A percentile compares a stretch with the other conserved stretches of the same genome.
phyloP scores from a whole-genome alignment of 2,797 vertebrate genomes.

The Anguilla obscura region DNA sequence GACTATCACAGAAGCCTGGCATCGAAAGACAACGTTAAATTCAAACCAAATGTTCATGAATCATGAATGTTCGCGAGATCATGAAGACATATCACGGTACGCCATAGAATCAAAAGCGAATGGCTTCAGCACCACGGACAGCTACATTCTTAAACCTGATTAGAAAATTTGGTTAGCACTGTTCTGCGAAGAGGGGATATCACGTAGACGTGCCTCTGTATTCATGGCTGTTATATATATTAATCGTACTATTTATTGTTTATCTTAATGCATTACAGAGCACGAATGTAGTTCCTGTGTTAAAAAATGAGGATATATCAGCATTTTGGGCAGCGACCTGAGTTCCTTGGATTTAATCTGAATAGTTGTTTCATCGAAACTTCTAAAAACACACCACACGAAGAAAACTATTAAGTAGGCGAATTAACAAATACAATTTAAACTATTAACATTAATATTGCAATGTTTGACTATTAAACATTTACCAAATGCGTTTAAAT shows the following conservation, averaged over 20 bases:
- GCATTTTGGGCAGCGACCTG: not conserved
- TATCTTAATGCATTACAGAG: not conserved
- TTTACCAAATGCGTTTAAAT: not conserved
- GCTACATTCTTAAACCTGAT: constrained; percentile 50
- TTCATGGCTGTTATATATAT: not conserved
- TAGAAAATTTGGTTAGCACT: not conserved
- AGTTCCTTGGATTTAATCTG: not conserved
- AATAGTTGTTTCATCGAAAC: not conserved
- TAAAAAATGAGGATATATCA: not conserved
- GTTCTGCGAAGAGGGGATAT: not conserved
- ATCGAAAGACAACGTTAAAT: constrained; percentile 27
- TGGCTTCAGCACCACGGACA: constrained; percentile 82
- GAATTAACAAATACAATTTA: not conserved
- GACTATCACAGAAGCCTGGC: constrained; percentile 22
- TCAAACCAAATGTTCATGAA: constrained; percentile 25
- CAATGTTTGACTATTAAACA: not conserved
- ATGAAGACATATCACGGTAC: constrained; percentile 1
- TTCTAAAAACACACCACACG: not conserved
- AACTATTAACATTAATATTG: not conserved
- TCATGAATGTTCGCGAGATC: constrained; percentile 2
- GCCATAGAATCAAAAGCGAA: not conserved
- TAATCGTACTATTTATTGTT: not conserved
- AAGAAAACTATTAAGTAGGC: not conserved
- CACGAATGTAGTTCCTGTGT: not conserved
- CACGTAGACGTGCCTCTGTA: too few species aligned